A percentile compares a stretch with the other conserved stretches of the same genome.
Evolutionary conservation across 2,888 invertebrate genomes (phyloP).

Genomic region (Oscheius myriophilus): DNA sequence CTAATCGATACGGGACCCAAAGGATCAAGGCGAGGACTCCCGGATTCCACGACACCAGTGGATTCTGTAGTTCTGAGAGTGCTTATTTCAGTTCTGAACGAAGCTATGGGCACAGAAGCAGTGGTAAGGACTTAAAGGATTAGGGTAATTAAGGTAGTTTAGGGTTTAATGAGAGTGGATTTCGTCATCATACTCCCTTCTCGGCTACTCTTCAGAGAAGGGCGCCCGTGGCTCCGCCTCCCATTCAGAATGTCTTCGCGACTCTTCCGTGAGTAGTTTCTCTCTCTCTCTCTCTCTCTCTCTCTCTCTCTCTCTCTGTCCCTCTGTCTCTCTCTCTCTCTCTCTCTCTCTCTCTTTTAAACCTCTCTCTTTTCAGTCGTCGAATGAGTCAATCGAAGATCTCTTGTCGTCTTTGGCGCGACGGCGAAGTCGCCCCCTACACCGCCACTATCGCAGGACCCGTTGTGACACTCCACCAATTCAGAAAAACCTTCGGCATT

Average conservation of each 20-base stretch:
- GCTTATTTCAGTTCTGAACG: slow-evolving; percentile 29
- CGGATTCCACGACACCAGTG: slow-evolving; percentile 26
- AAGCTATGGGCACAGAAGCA: slow-evolving; percentile 14
- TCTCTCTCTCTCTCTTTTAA: too few species aligned
- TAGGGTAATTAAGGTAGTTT: too few species aligned
- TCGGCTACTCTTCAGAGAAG: slow-evolving; percentile 7
- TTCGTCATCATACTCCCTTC: neutral
- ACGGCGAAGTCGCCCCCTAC: slow-evolving; percentile 27
- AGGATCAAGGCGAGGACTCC: neutral
- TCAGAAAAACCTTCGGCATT: slow-evolving; percentile 35
- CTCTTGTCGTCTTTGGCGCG: slow-evolving; percentile 14
- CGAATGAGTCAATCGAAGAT: neutral
- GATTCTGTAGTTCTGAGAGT: slow-evolving; percentile 28
- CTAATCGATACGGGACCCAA: slow-evolving; percentile 2
- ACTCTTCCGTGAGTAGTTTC: slow-evolving; percentile 22
- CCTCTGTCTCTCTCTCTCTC: too few species aligned
- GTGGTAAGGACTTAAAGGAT: neutral
- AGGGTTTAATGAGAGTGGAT: too few species aligned
- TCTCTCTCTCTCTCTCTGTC: too few species aligned
- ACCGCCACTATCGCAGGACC: neutral
- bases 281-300: neutral
- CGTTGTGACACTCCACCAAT: slow-evolving; percentile 22
- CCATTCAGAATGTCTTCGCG: slow-evolving; percentile 19
- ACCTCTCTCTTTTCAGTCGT: neutral
- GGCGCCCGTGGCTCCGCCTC: neutral